These are phyloP conservation scores for Nanger granti DNA, from an alignment of 2,113 vertebrate species.

Conservation along the genomic window DNA sequence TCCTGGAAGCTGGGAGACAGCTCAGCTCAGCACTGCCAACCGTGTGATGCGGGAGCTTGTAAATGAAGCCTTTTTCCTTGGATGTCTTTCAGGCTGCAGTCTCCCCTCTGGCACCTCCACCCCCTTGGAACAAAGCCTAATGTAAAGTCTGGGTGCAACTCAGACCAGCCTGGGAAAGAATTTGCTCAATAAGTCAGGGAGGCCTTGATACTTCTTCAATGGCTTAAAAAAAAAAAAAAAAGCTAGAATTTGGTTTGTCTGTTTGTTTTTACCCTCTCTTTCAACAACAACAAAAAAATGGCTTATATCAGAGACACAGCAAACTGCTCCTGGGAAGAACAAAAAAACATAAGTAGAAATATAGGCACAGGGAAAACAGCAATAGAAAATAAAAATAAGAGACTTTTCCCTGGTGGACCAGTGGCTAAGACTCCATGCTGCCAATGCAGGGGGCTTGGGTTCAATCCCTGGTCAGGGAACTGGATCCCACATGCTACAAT, in stretches of 20 bases:
- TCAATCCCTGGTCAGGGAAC: background rate
- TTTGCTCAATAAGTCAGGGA: slow-evolving; percentile 7
- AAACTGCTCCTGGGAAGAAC: slow-evolving; percentile 3
- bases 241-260: background rate
- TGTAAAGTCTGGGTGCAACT: slow-evolving; percentile 14
- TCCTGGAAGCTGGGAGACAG: slow-evolving; percentile 13
- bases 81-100: slow-evolving; percentile 35
- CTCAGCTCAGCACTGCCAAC: slow-evolving; percentile 47
- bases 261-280: background rate
- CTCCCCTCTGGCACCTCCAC: slow-evolving; percentile 37
- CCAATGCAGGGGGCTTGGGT: background rate
- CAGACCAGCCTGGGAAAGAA: slow-evolving; percentile 43
- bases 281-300: background rate
- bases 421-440: background rate
- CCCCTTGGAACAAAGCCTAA: slow-evolving; percentile 34
- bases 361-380: background rate
- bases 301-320: background rate
- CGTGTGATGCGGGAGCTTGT: slow-evolving; percentile 38
- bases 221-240: background rate
- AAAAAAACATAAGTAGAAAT: background rate
- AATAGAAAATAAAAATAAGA: slow-evolving; percentile 13
- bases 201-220: background rate
- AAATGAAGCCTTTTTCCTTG: slow-evolving; percentile 56
- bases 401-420: background rate
- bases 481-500: background rate